phyloP scores from a whole-genome alignment of 2,113 vertebrate species.

The Scatophagus argus region DNA sequence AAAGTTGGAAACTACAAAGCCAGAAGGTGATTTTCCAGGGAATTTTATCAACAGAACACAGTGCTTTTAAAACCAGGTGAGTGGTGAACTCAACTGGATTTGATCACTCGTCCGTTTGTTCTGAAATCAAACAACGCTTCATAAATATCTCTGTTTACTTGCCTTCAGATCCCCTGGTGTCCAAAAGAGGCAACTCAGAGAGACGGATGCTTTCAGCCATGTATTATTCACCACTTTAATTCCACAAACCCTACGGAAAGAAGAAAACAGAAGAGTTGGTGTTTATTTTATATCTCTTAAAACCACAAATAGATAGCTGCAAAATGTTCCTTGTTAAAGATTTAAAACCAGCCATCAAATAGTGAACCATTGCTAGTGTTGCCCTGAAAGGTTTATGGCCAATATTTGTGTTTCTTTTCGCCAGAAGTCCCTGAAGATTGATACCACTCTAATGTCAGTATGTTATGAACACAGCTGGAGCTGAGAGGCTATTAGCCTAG shows the following conservation, averaged over 20 bases:
- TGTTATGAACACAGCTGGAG: neutral
- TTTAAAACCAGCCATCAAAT: conserved; percentile 40
- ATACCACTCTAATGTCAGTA: neutral
- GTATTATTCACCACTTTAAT: conserved; percentile 75
- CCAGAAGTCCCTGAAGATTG: neutral
- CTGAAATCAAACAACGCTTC: conserved; percentile 59
- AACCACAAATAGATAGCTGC: conserved; percentile 72
- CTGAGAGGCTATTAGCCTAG: neutral
- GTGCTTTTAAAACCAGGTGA: conserved; percentile 34
- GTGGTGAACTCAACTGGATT: conserved; percentile 23
- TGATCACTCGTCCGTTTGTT: conserved; percentile 40
- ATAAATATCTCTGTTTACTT: conserved; percentile 53
- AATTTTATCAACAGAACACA: neutral
- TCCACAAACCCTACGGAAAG: conserved; percentile 64
- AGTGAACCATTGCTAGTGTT: conserved; percentile 9
- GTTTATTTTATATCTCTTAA: conserved; percentile 71
- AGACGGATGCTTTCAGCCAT: conserved; percentile 74
- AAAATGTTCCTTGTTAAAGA: conserved; percentile 69
- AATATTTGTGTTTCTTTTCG: neutral
- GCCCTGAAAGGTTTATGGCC: conserved; percentile 25
- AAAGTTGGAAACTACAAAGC: neutral
- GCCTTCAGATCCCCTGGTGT: conserved; percentile 40
- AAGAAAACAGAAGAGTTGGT: conserved; percentile 59
- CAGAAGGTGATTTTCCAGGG: conserved; percentile 6
- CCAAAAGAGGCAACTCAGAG: conserved; percentile 35